A percentile compares a stretch with the other conserved stretches of the same genome.
Evolutionary conservation across 2,888 invertebrate genomes (phyloP).

Genomic region (Drosophila birchii): DNA sequence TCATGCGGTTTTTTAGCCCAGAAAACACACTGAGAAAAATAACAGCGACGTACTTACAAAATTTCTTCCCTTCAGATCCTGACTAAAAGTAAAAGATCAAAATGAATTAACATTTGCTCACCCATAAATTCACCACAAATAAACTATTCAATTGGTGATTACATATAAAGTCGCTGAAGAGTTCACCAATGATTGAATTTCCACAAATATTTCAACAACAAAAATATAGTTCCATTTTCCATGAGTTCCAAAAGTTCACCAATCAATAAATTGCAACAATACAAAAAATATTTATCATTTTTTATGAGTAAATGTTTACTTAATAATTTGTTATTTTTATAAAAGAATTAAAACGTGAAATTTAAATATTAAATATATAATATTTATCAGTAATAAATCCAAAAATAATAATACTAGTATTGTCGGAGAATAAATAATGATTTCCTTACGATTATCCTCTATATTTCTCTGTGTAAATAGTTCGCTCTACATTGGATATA

Average conservation of each 20-base stretch:
- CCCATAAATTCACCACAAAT: neutral
- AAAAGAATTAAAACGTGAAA: neutral
- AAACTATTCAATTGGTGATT: neutral
- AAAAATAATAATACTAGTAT: neutral
- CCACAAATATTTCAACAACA: no score
- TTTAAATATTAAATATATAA: neutral
- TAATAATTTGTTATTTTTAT: neutral
- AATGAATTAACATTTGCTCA: neutral
- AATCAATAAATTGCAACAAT: no score
- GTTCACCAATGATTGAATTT: neutral
- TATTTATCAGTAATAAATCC: neutral
- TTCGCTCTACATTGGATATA: slow-evolving; percentile 41
- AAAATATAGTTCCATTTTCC: no score
- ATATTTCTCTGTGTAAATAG: slow-evolving; percentile 16
- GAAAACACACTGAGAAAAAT: slow-evolving; percentile 4
- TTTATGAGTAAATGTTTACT: neutral
- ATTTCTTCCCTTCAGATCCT: neutral
- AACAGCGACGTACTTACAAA: neutral
- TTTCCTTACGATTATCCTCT: neutral
- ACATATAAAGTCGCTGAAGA: neutral
- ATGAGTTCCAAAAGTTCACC: no score
- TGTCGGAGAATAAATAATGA: no score
- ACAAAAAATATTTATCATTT: no score
- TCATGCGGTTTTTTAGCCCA: slow-evolving; percentile 36
- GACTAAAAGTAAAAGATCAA: neutral